Evolutionary conservation across 2,113 vertebrate genomes (phyloP).

Genomic region (Callithrix jacchus): DNA sequence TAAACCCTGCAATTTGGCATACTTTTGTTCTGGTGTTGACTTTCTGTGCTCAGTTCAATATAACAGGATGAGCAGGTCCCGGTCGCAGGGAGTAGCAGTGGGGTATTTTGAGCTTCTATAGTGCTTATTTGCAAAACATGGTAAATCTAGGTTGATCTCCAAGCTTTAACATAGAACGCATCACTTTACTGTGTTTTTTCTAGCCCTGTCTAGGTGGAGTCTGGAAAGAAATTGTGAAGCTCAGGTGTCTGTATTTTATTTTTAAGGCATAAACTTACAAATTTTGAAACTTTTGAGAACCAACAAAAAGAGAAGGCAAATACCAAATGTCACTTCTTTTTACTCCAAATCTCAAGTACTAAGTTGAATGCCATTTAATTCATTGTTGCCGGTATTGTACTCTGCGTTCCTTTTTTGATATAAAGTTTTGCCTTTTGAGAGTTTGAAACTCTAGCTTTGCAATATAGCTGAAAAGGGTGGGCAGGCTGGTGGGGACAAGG

Average conservation of each 20-base stretch:
- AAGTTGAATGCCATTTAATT: neutral
- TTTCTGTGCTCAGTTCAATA: too few species aligned
- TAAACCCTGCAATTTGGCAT: too few species aligned
- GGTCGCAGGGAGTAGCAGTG: neutral
- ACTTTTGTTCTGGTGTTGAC: too few species aligned
- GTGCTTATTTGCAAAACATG: neutral
- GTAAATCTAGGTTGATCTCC: neutral
- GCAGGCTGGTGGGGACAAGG: neutral
- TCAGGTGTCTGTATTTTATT: constrained; percentile 3
- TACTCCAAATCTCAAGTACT: neutral
- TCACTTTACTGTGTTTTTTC: neutral
- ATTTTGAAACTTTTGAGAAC: constrained; percentile 12
- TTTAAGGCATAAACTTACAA: neutral
- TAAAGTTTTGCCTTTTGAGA: neutral
- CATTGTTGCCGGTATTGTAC: neutral
- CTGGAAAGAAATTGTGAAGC: neutral
- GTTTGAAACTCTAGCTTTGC: neutral
- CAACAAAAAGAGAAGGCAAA: neutral
- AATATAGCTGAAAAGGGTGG: neutral
- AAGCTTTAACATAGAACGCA: neutral
- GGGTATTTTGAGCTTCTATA: neutral
- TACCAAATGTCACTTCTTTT: neutral
- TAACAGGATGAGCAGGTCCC: neutral
- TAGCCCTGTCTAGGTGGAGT: neutral
- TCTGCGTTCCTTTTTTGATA: neutral